Conservation (phyloP, 2,797 vertebrate species). For the Potorous gilbertii region DNA sequence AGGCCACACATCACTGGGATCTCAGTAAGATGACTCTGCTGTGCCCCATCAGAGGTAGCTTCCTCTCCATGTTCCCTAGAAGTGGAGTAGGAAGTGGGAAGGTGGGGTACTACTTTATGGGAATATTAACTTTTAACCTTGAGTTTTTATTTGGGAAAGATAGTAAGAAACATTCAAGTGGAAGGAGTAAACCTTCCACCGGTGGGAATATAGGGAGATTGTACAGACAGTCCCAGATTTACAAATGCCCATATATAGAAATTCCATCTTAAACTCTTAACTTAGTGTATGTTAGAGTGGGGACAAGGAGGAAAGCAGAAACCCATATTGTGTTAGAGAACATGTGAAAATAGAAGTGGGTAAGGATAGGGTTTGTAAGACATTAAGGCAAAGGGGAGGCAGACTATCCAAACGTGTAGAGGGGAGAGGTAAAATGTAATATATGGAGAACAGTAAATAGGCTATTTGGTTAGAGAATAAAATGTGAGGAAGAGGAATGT, state of each 20-base stretch:
- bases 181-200: not conserved
- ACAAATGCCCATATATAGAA: rapidly evolving
- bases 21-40: not conserved
- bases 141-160: not conserved
- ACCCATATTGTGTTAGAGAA: not conserved
- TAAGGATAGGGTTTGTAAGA: not conserved
- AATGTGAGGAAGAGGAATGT: not conserved
- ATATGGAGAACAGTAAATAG: not conserved
- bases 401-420: not conserved
- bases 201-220: not conserved
- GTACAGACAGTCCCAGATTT: not conserved
- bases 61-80: not conserved
- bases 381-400: not conserved
- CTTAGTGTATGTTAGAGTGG: not conserved
- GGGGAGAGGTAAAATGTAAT: not conserved
- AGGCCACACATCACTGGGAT: not conserved
- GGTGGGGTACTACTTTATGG: not conserved
- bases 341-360: not conserved
- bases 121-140: not conserved
- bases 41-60: not conserved
- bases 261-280: not conserved
- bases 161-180: not conserved
- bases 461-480: not conserved
- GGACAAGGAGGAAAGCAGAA: not conserved
- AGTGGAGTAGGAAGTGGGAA: not conserved